phyloP scores from a whole-genome alignment of 2,888 invertebrate genomes.

The Lasioglossum leucozonium region DNA sequence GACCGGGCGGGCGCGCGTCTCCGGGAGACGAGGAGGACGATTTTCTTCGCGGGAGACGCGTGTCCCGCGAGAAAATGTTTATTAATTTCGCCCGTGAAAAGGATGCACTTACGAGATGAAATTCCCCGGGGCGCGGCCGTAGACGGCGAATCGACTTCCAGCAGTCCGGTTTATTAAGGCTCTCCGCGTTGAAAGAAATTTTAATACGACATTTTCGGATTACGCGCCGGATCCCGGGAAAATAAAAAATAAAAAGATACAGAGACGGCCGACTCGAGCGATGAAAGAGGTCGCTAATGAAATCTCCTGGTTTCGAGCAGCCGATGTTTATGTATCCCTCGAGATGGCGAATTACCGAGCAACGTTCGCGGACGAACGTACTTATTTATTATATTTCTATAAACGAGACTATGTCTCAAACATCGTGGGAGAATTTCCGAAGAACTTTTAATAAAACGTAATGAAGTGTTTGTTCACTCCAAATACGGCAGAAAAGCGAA shows the following conservation, averaged over 20 bases:
- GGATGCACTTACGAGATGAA: slow-evolving; percentile 44
- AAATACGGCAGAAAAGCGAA: neutral
- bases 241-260: neutral
- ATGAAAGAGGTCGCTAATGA: neutral
- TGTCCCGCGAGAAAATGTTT: slow-evolving; percentile 27
- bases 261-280: neutral
- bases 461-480: too few relatives aligned
- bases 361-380: neutral
- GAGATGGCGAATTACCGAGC: slow-evolving; percentile 14
- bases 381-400: neutral
- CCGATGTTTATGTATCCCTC: neutral
- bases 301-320: slow-evolving; percentile 8
- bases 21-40: neutral
- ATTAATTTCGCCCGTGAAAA: slow-evolving; percentile 33
- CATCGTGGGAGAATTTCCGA: neutral
- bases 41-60: slow-evolving; percentile 10
- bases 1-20: neutral
- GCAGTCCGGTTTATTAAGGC: slow-evolving; percentile 22
- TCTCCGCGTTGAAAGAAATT: slow-evolving; percentile 4
- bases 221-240: neutral
- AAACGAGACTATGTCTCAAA: neutral
- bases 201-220: slow-evolving; percentile 26
- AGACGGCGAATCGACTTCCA: neutral
- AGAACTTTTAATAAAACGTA: neutral
- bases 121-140: slow-evolving; percentile 8